Percentiles rank a stretch among this genome's conserved stretches.
These are phyloP conservation scores for Napeogenes inachia DNA, from an alignment of 2,888 invertebrate genomes.

Conservation along the genomic window DNA sequence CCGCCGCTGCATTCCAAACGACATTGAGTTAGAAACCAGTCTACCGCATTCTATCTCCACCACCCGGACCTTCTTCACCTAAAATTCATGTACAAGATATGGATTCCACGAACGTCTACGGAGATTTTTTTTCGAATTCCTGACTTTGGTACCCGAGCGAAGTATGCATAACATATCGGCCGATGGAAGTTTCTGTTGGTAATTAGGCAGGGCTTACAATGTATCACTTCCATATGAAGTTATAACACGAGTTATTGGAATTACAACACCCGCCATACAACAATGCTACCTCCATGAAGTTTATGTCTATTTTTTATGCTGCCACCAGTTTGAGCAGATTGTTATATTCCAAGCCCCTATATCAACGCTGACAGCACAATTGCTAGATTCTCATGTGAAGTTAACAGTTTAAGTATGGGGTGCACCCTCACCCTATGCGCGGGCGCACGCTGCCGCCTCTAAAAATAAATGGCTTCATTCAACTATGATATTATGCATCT, in stretches of 20 bases:
- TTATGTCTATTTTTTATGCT: constrained; percentile 14
- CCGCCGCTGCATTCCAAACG: constrained; percentile 67
- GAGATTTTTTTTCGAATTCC: constrained; percentile 25
- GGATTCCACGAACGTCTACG: constrained; percentile 33
- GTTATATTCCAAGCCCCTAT: constrained; percentile 25
- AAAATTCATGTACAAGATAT: constrained; percentile 37
- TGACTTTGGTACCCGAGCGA: constrained; percentile 20
- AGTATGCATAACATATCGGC: constrained; percentile 5
- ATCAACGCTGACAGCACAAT: constrained; percentile 39
- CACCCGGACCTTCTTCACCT: constrained; percentile 41
- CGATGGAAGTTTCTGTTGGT: no score
- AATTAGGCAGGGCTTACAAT: no score
- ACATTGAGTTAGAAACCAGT: constrained; percentile 75
- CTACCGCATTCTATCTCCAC: constrained; percentile 62
- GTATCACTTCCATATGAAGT: no score
- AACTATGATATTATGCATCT: constrained; percentile 39
- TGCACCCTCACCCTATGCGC: constrained; percentile 34
- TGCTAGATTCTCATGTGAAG: constrained; percentile 34
- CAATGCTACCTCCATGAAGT: no score
- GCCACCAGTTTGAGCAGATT: constrained; percentile 17
- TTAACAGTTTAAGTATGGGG: constrained; percentile 30
- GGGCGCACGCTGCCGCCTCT: constrained; percentile 31
- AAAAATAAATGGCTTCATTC: constrained; percentile 45
- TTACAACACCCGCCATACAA: no score
- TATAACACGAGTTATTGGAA: no score